phyloP scores from a whole-genome alignment of 2,888 invertebrate genomes.

The Sericinus montela region DNA sequence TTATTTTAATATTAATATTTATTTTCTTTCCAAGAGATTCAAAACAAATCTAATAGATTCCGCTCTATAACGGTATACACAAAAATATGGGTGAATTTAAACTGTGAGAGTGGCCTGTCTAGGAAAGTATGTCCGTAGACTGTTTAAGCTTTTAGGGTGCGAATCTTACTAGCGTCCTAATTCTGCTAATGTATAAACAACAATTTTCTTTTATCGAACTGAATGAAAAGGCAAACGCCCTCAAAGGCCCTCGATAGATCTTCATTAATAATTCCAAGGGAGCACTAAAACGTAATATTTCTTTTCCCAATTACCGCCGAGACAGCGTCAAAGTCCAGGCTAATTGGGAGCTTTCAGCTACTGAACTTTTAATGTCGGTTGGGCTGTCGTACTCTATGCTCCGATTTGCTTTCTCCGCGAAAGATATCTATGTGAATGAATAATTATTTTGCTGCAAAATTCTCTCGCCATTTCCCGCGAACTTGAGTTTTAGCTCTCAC shows the following conservation, averaged over 20 bases:
- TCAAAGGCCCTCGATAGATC: slow-evolving; percentile 26
- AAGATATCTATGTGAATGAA: slow-evolving; percentile 47
- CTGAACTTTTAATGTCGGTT: slow-evolving; percentile 62
- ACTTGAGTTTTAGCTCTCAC: slow-evolving; percentile 26
- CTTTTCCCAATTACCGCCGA: slow-evolving; percentile 64
- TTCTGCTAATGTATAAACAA: no score
- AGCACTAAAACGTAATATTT: slow-evolving; percentile 62
- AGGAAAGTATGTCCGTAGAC: no score
- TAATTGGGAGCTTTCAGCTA: slow-evolving; percentile 72
- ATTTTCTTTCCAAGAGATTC: no score
- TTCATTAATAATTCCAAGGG: slow-evolving; percentile 54
- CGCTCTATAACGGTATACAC: no score
- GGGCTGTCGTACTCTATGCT: slow-evolving; percentile 30
- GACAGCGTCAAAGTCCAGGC: slow-evolving; percentile 62
- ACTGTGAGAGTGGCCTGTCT: no score
- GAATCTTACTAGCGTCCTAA: no score
- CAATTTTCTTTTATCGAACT: not conserved
- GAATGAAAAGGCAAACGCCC: slow-evolving; percentile 18
- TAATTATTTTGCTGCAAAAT: slow-evolving; percentile 46
- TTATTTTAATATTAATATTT: no score
- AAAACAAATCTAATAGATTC: no score
- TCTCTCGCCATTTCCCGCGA: slow-evolving; percentile 36
- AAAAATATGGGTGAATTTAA: no score
- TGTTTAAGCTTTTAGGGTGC: no score
- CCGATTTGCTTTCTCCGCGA: slow-evolving; percentile 38